Evolutionary conservation across 2,888 invertebrate genomes (phyloP), one percentile per base, ranked within the genome.

Genomic region (Cheilosia scutellata): DNA sequence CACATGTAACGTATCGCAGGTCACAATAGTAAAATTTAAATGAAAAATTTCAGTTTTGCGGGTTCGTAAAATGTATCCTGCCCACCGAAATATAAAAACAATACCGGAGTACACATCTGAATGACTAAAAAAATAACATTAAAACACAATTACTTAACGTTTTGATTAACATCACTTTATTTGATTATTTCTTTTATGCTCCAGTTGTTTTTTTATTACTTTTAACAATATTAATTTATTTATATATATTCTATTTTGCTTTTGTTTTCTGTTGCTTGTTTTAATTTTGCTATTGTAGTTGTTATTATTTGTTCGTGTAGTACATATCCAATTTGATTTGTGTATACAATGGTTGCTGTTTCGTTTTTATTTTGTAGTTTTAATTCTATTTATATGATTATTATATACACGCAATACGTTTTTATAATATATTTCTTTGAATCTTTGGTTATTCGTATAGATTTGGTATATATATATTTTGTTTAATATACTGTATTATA

Each of bases 141-240:
- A 25, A 72, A 71, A 77, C 16, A 51, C 20, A 57, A 13, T 25
- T 20, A 3, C 25, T 11, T 78, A 86, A 80, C 80, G 66, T 86
- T 86, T 86, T 80, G 86, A 80, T 80, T 80, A 86, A 86, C 86
- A 86, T 80, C 71, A 76, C 80, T 86, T 86, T 86, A 86, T 86
- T 86, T 76, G 79, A 80, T 86, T 86, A 86, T 76, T 86, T 57
- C 63, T 51, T 78, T 60, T 83, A 78, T 84, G 75, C 60, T 79
- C 75, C 63, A 76, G 79, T 84, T 65, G 70, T 65, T 78, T 31
- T 60, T 79, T 60, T 79, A 62, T 71, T 72, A 62, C 53, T 75
- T 70, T 70, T 75, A 84, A 83, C 83, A 83, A 68, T 78, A 71
- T 82, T 75, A 57, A 65, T 53, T 68, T 65, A 66, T 40, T 75